Conservation (phyloP, 2,888 invertebrate genomes). For the Agrotis clavis region DNA sequence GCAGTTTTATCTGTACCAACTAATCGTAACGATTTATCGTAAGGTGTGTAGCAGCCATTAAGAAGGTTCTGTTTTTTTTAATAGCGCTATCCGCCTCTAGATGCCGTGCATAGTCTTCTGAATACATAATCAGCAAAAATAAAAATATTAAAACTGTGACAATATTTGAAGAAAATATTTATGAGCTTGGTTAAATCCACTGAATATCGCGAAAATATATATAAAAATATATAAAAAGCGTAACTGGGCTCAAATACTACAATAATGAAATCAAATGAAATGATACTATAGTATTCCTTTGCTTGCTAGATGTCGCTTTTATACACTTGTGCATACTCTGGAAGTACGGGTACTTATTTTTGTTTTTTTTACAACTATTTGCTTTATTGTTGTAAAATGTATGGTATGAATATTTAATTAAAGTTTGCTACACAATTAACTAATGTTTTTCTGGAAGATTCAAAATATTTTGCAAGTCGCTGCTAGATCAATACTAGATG, state of each 20-base stretch:
- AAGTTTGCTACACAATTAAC: neutral
- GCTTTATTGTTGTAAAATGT: no score
- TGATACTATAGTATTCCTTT: neutral
- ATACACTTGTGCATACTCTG: neutral
- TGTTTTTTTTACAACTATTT: no score
- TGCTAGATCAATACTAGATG: constrained; percentile 21
- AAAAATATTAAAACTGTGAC: neutral
- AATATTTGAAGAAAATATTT: neutral
- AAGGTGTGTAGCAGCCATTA: no score
- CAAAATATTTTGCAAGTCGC: neutral
- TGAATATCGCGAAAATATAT: no score
- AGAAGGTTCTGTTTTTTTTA: no score
- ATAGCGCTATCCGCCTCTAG: constrained; percentile 11
- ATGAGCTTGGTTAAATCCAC: no score
- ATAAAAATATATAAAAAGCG: neutral
- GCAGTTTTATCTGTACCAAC: no score
- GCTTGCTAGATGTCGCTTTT: constrained; percentile 4
- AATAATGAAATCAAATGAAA: neutral
- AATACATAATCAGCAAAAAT: neutral
- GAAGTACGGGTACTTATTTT: no score
- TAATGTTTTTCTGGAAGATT: neutral
- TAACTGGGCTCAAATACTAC: neutral
- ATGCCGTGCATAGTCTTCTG: constrained; percentile 13
- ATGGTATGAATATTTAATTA: neutral
- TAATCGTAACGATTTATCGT: no score